phyloP scores from a whole-genome alignment of 2,888 invertebrate genomes.

The Drosophila anomelani region DNA sequence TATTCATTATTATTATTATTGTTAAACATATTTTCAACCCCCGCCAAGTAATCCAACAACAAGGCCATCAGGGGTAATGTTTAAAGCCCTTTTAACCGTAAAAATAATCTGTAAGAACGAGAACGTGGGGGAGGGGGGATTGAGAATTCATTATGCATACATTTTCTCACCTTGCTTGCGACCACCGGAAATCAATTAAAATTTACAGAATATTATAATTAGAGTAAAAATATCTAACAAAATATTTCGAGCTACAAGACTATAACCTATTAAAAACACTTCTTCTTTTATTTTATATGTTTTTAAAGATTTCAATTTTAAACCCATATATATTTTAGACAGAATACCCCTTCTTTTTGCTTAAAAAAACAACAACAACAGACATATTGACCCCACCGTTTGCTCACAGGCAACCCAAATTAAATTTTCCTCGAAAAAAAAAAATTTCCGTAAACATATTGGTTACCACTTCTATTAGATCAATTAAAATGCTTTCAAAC shows the following conservation, averaged over 20 bases:
- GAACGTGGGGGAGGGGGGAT: background rate
- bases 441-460: conserved; percentile 23
- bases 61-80: conserved; percentile 10
- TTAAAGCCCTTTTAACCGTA: conserved; percentile 25
- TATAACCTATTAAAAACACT: no score
- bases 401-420: conserved; percentile 2
- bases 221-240: background rate
- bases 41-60: conserved; percentile 4
- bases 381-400: background rate
- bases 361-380: background rate
- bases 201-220: background rate
- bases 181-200: conserved; percentile 2
- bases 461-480: conserved; percentile 34
- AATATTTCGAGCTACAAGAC: no score
- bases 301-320: background rate
- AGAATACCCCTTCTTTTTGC: background rate
- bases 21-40: conserved; percentile 20
- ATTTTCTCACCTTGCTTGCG: conserved; percentile 6
- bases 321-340: background rate
- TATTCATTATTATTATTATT: conserved; percentile 28
- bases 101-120: conserved; percentile 5
- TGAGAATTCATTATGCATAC: background rate
- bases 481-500: conserved; percentile 41
- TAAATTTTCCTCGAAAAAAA: conserved; percentile 5
- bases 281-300: no score